Evolutionary conservation across 2,888 invertebrate genomes (phyloP).

Genomic region (Ceramica pisi): DNA sequence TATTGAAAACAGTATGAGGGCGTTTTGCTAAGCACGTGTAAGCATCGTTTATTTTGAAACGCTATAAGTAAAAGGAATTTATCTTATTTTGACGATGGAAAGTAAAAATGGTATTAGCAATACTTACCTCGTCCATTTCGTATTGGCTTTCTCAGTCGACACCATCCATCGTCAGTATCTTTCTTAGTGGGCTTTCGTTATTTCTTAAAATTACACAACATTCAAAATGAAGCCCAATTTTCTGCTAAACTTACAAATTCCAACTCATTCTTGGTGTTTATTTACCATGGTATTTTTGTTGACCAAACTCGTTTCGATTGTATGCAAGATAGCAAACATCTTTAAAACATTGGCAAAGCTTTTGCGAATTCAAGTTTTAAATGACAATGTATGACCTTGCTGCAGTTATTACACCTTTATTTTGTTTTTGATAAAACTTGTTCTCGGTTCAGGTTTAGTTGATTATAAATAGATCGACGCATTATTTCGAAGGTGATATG

Average conservation of each 20-base stretch:
- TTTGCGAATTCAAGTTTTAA: slow-evolving; percentile 27
- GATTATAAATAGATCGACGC: slow-evolving; percentile 11
- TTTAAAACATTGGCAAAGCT: slow-evolving; percentile 16
- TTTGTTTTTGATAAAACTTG: slow-evolving; percentile 13
- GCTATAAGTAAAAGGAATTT: background rate
- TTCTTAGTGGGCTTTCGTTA: background rate
- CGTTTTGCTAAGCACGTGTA: background rate
- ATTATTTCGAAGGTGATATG: slow-evolving; percentile 16
- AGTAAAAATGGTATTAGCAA: background rate
- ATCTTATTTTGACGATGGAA: background rate
- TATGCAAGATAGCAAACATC: slow-evolving; percentile 19
- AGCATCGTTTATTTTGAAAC: slow-evolving; percentile 17
- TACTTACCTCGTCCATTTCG: background rate
- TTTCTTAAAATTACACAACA: background rate
- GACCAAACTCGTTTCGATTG: slow-evolving; percentile 8
- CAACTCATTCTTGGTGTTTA: background rate
- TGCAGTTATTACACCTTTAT: slow-evolving; percentile 18
- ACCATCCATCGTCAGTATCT: background rate
- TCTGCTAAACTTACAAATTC: slow-evolving; percentile 1
- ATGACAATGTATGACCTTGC: slow-evolving; percentile 29
- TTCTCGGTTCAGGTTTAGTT: slow-evolving; percentile 2
- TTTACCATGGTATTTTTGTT: slow-evolving; percentile 6
- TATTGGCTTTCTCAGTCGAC: background rate
- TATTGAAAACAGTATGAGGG: slow-evolving; percentile 1
- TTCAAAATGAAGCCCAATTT: background rate